These are phyloP conservation scores for Prosopocoilus inquinatus DNA, from an alignment of 2,888 invertebrate species.

Conservation along the genomic window DNA sequence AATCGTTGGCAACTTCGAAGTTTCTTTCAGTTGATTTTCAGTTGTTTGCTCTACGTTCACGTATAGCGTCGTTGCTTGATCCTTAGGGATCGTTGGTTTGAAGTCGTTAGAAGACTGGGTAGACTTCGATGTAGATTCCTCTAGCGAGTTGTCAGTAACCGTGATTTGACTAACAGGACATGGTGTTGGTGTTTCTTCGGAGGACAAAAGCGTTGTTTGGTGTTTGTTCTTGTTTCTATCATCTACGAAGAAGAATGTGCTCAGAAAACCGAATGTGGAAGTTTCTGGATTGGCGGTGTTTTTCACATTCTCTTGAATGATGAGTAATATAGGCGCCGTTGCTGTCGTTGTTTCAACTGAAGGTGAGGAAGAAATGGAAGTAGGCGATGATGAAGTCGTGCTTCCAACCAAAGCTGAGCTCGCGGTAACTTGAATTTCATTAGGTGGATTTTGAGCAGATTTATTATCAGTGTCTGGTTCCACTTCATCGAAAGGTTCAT, in stretches of 20 bases:
- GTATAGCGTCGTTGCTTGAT: no score
- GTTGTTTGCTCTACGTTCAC: not conserved
- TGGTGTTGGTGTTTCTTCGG: not conserved
- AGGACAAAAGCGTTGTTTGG: not conserved
- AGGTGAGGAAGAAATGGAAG: no score
- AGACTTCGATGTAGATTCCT: not conserved
- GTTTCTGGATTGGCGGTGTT: slow-evolving; percentile 1
- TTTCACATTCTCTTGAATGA: slow-evolving; percentile 13
- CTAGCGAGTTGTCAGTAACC: not conserved
- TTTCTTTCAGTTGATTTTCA: not conserved
- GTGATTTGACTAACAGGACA: not conserved
- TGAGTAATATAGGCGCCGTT: slow-evolving; percentile 12
- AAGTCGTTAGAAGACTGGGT: not conserved
- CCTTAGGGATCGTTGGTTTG: not conserved
- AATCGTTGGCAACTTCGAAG: not conserved
- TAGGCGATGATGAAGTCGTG: no score
- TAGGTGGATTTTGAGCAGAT: no score
- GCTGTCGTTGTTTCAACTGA: no score
- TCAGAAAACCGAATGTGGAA: slow-evolving; percentile 5
- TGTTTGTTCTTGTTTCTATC: not conserved
- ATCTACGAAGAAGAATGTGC: no score
- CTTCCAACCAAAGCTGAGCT: no score
- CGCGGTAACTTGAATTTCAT: no score
- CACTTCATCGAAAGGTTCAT: no score
- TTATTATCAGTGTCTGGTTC: no score